Base-by-base conservation (phyloP, 2,113 vertebrate species). In the Oryzias woworae region DNA sequence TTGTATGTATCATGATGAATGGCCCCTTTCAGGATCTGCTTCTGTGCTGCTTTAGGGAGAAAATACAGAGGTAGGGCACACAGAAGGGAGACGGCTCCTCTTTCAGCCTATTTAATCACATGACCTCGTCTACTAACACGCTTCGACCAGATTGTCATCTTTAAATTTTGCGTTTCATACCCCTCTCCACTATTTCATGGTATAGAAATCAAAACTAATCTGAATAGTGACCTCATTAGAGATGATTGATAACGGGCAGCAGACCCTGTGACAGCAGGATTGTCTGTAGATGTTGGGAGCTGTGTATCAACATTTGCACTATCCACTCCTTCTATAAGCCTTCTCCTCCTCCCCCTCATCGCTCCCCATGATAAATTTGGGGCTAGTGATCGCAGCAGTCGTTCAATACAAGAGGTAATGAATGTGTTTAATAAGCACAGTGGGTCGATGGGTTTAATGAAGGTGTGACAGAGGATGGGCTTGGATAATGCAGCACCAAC, bases 341-440 rank as follows among this genome's bases (percentile, higher is more conserved):
- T 15, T 78, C 64, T 50, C 47, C 55, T 42, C 28, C 50, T 5
- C 43, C 5, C 20, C 58, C 4, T 7, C 16, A 36, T 36, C 36
- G 36, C 36, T 36, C 4, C 50, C 64, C 4, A 51, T 74, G 72
- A 86, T 86, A 83, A 75, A 74, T 86, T 78, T 20, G 51, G 70
- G 75, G 48, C 62, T 41, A 17, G 66, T 46, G 66, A 74, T 73
- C 24, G 79, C 84, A 73, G 85, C 77, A 62, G 59, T 6, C 47
- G 84, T 78, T 91, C 87, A 83, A 90, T 91, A 90, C 77, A 71
- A 18, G 81, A 79, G 77, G 84, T 91, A 92, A 92, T 92, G 88
- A 90, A 91, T 92, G 86, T 78, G 78, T 91, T 91, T 91, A 91
- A 90, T 92, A 92, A 90, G 90, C 75, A 55, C 78, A 50, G 80